Evolutionary conservation across 2,888 invertebrate genomes (phyloP).

Genomic region (Caenorhabditis sulstoni): DNA sequence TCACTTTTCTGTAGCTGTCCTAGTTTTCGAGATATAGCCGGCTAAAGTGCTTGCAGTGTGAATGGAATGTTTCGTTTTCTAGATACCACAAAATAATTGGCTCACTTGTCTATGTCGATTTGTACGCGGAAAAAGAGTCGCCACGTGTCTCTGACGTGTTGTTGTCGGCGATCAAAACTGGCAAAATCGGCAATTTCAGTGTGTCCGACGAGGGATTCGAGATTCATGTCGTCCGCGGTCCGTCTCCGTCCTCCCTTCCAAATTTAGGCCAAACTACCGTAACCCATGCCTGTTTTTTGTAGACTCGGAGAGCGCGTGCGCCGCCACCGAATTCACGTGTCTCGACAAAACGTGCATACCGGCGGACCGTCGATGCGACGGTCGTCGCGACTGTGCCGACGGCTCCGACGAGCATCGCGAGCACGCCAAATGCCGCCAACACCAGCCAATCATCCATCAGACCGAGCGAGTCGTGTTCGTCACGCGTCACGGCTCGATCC

Average conservation of each 20-base stretch:
- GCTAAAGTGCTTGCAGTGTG: neutral
- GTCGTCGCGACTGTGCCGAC: slow-evolving; percentile 93
- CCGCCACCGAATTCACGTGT: slow-evolving; percentile 70
- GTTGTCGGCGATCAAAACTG: slow-evolving; percentile 68
- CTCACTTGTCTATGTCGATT: slow-evolving; percentile 73
- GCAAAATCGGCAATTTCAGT: slow-evolving; percentile 68
- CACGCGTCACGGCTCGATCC: slow-evolving; percentile 64
- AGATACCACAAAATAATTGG: slow-evolving; percentile 78
- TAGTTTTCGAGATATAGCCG: no score
- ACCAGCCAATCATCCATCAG: slow-evolving; percentile 68
- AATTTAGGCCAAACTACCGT: no score
- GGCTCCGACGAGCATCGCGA: slow-evolving; percentile 88
- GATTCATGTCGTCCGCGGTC: slow-evolving; percentile 75
- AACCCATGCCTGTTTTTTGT: slow-evolving; percentile 21
- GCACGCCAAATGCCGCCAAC: slow-evolving; percentile 68
- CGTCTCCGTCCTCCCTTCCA: slow-evolving; percentile 6
- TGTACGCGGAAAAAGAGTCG: slow-evolving; percentile 69
- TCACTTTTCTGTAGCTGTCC: no score
- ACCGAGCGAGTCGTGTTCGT: slow-evolving; percentile 64
- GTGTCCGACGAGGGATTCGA: slow-evolving; percentile 78
- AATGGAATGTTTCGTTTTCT: slow-evolving; percentile 21
- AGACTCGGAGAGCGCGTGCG: slow-evolving; percentile 65
- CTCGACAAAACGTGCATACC: slow-evolving; percentile 71
- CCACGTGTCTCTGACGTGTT: slow-evolving; percentile 66
- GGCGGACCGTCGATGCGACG: slow-evolving; percentile 85